Evolutionary conservation across 2,113 vertebrate species (phyloP).

Genomic region (Urocitellus parryii): DNA sequence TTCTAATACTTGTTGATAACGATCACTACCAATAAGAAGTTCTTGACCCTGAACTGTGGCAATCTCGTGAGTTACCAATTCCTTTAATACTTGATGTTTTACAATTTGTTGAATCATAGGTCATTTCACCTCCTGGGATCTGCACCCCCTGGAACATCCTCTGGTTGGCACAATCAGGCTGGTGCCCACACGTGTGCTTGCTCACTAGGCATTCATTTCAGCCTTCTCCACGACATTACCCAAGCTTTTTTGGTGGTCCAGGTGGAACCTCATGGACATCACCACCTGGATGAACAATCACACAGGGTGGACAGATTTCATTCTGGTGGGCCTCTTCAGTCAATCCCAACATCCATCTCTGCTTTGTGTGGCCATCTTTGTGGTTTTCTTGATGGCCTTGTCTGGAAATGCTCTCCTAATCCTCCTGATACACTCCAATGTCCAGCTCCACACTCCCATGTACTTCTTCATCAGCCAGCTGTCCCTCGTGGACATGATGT

Average conservation of each 20-base stretch:
- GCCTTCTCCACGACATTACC: accelerated
- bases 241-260: background rate
- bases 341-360: slow-evolving; percentile 5
- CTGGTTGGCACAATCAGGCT: background rate
- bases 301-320: background rate
- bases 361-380: slow-evolving; percentile 46
- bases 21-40: background rate
- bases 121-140: background rate
- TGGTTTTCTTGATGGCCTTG: slow-evolving; percentile 55
- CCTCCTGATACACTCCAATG: slow-evolving; percentile 28
- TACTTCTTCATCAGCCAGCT: slow-evolving; percentile 77
- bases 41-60: background rate
- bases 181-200: accelerated
- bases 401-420: slow-evolving; percentile 67
- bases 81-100: background rate
- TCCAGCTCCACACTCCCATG: slow-evolving; percentile 70
- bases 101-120: background rate
- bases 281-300: background rate
- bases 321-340: slow-evolving; percentile 63
- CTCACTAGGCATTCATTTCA: background rate
- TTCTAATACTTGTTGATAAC: background rate
- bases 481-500: slow-evolving; percentile 73
- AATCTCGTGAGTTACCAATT: background rate
- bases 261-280: background rate
- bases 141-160: accelerated